phyloP scores from a whole-genome alignment of 1,140 invertebrate species.

The Kradibia gibbosae region DNA sequence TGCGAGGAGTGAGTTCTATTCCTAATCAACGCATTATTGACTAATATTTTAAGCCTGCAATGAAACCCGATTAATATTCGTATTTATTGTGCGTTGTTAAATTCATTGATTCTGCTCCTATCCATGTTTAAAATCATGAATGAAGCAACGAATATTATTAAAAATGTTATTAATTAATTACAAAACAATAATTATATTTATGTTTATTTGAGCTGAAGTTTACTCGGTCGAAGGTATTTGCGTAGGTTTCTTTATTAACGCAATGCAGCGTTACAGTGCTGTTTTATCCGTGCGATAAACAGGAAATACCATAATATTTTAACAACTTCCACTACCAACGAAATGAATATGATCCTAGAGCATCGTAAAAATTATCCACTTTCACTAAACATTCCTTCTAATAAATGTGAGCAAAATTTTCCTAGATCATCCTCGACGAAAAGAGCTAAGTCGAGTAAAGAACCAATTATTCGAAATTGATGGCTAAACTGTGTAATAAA shows the following conservation, averaged over 20 bases:
- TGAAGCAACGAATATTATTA: too few relatives aligned
- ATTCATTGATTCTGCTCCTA: too few relatives aligned
- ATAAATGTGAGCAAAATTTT: background rate
- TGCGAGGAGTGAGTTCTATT: background rate
- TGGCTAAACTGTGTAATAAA: slow-evolving; percentile 16
- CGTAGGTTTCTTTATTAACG: background rate
- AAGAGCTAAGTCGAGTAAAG: background rate
- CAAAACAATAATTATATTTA: background rate
- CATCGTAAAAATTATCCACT: slow-evolving; percentile 2
- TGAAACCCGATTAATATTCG: background rate
- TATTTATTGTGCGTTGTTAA: background rate
- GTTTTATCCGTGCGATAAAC: background rate
- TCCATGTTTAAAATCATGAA: too few relatives aligned
- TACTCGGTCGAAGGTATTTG: background rate
- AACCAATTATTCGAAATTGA: slow-evolving; percentile 15
- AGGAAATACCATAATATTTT: background rate
- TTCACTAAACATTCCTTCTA: slow-evolving; percentile 8
- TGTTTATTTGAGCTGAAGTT: background rate
- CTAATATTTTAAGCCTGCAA: background rate
- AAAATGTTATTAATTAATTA: background rate
- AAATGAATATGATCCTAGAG: background rate
- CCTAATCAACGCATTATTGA: background rate
- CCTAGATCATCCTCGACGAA: background rate
- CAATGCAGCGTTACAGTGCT: background rate
- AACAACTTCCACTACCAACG: background rate